A percentile compares a stretch with the other conserved stretches of the same genome.
phyloP scores from a whole-genome alignment of 2,888 invertebrate genomes.

The Eurytoma californica region DNA sequence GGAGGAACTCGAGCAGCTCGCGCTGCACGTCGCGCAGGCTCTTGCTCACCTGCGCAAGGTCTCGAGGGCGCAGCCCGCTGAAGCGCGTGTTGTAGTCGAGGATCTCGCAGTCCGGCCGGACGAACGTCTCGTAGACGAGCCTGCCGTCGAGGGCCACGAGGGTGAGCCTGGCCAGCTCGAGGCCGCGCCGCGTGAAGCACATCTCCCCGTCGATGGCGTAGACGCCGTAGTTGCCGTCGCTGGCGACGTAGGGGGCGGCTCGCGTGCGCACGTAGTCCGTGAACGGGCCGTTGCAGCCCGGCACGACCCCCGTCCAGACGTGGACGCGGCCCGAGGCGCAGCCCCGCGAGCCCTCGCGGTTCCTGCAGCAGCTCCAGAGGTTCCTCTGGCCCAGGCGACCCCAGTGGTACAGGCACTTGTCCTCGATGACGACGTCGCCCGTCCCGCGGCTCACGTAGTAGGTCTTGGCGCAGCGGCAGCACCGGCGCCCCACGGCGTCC shows the following conservation, averaged over 20 bases:
- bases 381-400: constrained; percentile 80
- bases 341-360: constrained; percentile 77
- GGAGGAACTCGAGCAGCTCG: constrained; percentile 87
- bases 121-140: constrained; percentile 88
- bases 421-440: constrained; percentile 81
- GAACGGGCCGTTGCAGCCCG: constrained; percentile 85
- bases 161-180: constrained; percentile 92
- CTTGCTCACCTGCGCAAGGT: constrained; percentile 80
- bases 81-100: constrained; percentile 97
- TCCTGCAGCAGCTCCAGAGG: constrained; percentile 81
- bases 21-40: constrained; percentile 88
- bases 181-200: constrained; percentile 92
- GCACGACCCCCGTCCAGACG: constrained; percentile 85
- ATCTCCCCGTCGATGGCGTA: constrained; percentile 98
- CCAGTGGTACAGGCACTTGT: constrained; percentile 92
- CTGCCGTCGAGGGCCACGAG: constrained; percentile 85
- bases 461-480: constrained; percentile 83
- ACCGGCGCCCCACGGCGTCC: constrained; percentile 75
- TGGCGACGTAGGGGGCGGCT: constrained; percentile 74
- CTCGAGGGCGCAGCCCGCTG: constrained; percentile 89
- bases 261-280: constrained; percentile 81
- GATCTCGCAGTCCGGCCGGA: constrained; percentile 88
- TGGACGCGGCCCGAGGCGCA: constrained; percentile 82
- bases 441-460: constrained; percentile 82
- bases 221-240: constrained; percentile 77